Evolutionary conservation across 1,140 invertebrate genomes (phyloP).

Genomic region (Daktulosphaira vitifoliae): DNA sequence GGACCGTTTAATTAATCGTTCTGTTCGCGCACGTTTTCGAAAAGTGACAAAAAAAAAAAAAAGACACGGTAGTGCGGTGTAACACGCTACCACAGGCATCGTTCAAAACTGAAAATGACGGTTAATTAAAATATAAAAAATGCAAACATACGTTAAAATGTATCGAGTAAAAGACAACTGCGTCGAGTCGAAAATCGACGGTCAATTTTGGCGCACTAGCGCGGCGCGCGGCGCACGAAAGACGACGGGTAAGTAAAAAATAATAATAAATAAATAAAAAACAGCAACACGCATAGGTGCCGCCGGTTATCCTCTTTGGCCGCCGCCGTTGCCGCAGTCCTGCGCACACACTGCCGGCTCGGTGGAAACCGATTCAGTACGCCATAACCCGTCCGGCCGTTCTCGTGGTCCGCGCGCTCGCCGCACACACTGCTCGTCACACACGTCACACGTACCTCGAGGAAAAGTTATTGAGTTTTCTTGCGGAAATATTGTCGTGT

Average conservation of each 20-base stretch:
- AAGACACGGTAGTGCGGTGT: too few species aligned
- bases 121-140: too few species aligned
- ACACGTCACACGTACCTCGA: neutral
- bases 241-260: neutral
- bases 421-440: neutral
- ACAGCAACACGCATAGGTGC: constrained; percentile 19
- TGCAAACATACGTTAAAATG: too few species aligned
- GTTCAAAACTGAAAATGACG: too few species aligned
- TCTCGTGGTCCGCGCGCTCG: neutral
- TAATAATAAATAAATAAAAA: too few species aligned
- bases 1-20: too few species aligned
- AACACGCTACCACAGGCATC: too few species aligned
- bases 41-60: too few species aligned
- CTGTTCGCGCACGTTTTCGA: too few species aligned
- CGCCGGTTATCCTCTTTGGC: constrained; percentile 22
- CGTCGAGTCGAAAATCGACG: neutral
- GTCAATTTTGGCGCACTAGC: constrained; percentile 12
- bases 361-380: constrained; percentile 32
- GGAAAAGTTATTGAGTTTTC: too few species aligned
- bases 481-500: too few species aligned
- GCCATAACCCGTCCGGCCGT: constrained; percentile 25
- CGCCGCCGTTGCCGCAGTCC: neutral
- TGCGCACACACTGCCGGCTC: constrained; percentile 10
- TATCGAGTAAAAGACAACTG: too few species aligned
- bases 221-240: constrained; percentile 25